Evolutionary conservation across 2,113 vertebrate genomes (phyloP).

Genomic region (Malurus alboscapulatus): DNA sequence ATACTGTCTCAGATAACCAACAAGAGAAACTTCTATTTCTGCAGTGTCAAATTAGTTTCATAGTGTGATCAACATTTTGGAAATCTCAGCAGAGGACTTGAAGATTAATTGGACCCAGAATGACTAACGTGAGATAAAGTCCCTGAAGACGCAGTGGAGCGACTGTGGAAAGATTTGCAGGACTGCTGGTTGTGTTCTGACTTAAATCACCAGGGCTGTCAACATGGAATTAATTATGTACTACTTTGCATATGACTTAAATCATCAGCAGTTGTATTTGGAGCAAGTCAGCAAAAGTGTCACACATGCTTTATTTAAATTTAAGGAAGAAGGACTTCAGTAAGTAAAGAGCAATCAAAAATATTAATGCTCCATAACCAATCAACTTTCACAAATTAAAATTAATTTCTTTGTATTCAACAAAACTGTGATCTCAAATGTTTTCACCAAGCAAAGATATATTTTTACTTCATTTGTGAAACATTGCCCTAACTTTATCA

Average conservation of each 20-base stretch:
- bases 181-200: not conserved
- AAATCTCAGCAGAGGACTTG: not conserved
- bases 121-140: not conserved
- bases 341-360: fast-evolving
- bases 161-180: not conserved
- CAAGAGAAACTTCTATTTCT: not conserved
- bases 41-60: not conserved
- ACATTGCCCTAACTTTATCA: not conserved
- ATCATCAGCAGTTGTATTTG: not conserved
- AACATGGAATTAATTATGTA: not conserved
- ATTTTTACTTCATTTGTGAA: not conserved
- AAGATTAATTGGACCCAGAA: not conserved
- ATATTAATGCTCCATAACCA: not conserved
- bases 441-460: not conserved
- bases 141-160: not conserved
- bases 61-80: fast-evolving
- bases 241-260: not conserved
- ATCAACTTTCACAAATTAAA: not conserved
- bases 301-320: not conserved
- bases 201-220: not conserved
- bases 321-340: too few relatives aligned
- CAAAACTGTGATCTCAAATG: not conserved
- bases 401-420: not conserved
- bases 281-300: not conserved
- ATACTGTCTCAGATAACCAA: not conserved